These are phyloP conservation scores for Brachionus plicatilis DNA, from an alignment of 1,140 invertebrate species.

Conservation along the genomic window DNA sequence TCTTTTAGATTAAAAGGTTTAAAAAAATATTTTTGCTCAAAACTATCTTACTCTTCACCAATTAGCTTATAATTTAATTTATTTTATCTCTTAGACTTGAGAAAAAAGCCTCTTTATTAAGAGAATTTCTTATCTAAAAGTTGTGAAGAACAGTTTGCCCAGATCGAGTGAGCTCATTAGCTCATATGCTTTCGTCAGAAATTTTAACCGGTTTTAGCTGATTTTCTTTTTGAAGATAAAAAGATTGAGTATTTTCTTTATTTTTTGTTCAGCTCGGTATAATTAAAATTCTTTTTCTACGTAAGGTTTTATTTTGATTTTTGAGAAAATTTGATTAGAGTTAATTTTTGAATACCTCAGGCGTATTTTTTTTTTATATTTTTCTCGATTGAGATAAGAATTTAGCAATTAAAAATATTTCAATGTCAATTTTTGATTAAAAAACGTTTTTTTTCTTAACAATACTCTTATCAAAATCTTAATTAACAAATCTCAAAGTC, in stretches of 20 bases:
- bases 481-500: background rate
- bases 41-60: background rate
- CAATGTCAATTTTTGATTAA: background rate
- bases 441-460: background rate
- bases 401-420: background rate
- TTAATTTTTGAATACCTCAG: background rate
- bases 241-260: background rate
- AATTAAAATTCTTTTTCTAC: background rate
- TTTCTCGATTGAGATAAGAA: background rate
- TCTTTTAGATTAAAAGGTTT: background rate
- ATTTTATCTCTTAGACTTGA: background rate
- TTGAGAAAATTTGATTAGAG: background rate
- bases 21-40: slow-evolving; percentile 3
- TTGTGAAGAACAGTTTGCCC: background rate
- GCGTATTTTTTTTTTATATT: background rate
- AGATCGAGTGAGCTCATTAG: background rate
- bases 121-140: background rate
- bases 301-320: background rate
- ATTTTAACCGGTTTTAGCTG: background rate
- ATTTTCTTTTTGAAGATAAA: background rate
- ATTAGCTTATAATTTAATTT: slow-evolving; percentile 16
- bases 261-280: background rate
- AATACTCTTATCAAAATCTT: background rate
- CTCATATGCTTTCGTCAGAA: background rate
- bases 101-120: background rate